phyloP scores from a whole-genome alignment of 2,888 invertebrate genomes.

The Dolichopus griseipennis region DNA sequence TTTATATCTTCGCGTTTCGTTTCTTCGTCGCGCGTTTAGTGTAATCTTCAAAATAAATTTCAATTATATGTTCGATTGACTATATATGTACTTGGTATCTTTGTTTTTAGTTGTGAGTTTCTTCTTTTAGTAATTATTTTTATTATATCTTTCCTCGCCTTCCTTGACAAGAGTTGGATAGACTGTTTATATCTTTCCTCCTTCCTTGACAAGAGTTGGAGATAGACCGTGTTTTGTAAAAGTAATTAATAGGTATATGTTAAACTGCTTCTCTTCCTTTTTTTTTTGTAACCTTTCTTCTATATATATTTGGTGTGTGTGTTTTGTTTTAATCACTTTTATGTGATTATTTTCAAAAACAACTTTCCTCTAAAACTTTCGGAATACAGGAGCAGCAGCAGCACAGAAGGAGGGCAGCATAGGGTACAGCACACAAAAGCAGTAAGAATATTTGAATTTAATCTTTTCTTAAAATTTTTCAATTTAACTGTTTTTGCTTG shows the following conservation, averaged over 20 bases:
- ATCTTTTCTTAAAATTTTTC: no score
- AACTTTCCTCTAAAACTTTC: no score
- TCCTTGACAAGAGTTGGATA: no score
- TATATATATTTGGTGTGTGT: neutral
- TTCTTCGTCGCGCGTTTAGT: neutral
- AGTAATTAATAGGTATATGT: neutral
- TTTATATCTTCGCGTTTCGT: neutral
- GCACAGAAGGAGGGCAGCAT: no score
- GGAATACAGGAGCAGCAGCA: no score
- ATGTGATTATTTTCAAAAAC: neutral
- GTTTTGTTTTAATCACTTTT: neutral
- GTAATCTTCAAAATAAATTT: conserved; percentile 3
- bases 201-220: no score
- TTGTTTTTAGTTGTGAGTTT: no score
- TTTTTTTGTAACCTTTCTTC: neutral
- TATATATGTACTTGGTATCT: no score
- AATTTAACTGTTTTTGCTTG: neutral
- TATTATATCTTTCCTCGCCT: neutral
- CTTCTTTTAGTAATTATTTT: no score
- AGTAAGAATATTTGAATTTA: no score
- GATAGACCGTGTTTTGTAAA: neutral
- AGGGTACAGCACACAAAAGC: no score
- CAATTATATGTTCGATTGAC: neutral
- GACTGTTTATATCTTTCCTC: no score
- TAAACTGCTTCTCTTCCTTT: neutral